Evolutionary conservation across 2,888 invertebrate species (phyloP).

Genomic region (Lasius fuliginosus): DNA sequence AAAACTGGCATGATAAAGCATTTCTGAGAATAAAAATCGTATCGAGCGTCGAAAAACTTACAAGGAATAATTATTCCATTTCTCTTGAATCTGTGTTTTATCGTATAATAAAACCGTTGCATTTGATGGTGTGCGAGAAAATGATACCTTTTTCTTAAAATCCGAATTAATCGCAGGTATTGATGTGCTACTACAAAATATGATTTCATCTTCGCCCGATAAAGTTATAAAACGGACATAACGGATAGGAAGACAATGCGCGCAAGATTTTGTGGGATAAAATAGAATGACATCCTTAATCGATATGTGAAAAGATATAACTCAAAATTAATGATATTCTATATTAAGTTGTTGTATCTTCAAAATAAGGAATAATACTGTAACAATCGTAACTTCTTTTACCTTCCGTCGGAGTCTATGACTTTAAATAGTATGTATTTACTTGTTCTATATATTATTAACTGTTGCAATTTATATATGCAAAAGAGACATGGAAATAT

Average conservation of each 20-base stretch:
- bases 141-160: not conserved
- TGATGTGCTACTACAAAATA: not conserved
- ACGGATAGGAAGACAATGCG: not conserved
- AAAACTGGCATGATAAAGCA: not conserved
- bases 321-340: slow-evolving; percentile 17
- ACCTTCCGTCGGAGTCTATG: not conserved
- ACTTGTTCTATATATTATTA: slow-evolving; percentile 1
- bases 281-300: not conserved
- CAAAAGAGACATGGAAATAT: not conserved
- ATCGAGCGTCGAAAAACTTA: not conserved
- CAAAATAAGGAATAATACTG: not conserved
- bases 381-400: not conserved
- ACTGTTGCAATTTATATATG: not conserved
- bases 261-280: not conserved
- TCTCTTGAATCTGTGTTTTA: not conserved
- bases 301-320: not conserved
- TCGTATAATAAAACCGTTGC: slow-evolving; percentile 8
- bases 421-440: not conserved
- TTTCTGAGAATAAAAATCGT: not conserved
- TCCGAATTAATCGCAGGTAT: not conserved
- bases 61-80: not conserved
- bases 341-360: not conserved
- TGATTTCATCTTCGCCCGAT: not conserved
- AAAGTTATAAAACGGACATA: not conserved
- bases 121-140: not conserved